These are phyloP conservation scores for Cryptus viduatorius DNA, from an alignment of 2,888 invertebrate species.

Conservation along the genomic window DNA sequence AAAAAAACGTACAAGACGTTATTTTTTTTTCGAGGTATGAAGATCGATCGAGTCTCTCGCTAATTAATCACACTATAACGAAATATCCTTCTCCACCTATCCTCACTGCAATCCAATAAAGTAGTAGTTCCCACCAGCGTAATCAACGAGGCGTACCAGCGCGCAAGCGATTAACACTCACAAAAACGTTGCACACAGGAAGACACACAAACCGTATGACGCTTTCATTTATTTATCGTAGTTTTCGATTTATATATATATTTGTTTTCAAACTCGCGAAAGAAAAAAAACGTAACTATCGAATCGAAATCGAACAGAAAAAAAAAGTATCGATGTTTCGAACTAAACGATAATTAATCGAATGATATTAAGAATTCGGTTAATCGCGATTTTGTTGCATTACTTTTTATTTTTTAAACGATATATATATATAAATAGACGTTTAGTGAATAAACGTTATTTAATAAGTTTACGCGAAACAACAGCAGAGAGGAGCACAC, in stretches of 20 bases:
- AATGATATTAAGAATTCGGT: no score
- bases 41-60: slow-evolving; percentile 17
- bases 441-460: slow-evolving; percentile 1
- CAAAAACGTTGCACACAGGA: slow-evolving; percentile 49
- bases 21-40: not conserved
- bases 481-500: slow-evolving; percentile 49
- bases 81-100: slow-evolving; percentile 65
- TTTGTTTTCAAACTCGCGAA: not conserved
- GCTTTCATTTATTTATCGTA: not conserved
- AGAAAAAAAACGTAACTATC: not conserved
- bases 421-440: not conserved
- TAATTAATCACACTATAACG: slow-evolving; percentile 40
- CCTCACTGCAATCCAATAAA: slow-evolving; percentile 71
- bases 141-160: slow-evolving; percentile 7
- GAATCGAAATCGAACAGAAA: not conserved
- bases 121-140: slow-evolving; percentile 48
- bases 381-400: no score
- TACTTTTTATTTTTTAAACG: not conserved
- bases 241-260: not conserved
- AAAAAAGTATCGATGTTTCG: not conserved
- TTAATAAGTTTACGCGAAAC: slow-evolving; percentile 39
- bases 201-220: slow-evolving; percentile 21
- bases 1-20: slow-evolving; percentile 15
- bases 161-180: slow-evolving; percentile 50
- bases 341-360: no score